phyloP scores from a whole-genome alignment of 2,888 invertebrate genomes.

The Platynereis dumerilii region DNA sequence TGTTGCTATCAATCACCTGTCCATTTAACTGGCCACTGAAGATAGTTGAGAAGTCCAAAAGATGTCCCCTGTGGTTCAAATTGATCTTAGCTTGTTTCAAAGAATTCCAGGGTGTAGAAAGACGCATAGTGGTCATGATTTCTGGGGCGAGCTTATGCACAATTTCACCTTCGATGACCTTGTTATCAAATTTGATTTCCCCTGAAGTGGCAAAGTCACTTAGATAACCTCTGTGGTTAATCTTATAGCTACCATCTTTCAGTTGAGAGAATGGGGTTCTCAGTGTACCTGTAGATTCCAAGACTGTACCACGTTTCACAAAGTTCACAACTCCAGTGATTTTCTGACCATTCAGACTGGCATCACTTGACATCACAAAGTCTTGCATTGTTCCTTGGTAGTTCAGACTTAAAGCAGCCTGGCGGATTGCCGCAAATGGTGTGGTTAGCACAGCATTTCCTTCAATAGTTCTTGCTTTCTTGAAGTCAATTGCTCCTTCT shows the following conservation, averaged over 20 bases:
- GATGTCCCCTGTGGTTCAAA: slow-evolving; percentile 4
- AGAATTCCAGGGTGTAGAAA: too few relatives aligned
- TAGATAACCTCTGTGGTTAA: neutral
- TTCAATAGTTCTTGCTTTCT: neutral
- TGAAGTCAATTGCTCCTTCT: neutral
- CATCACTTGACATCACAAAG: slow-evolving; percentile 17
- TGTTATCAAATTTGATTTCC: neutral
- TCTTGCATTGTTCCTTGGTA: slow-evolving; percentile 26
- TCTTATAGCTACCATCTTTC: neutral
- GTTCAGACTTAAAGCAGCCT: neutral
- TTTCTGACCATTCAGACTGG: neutral
- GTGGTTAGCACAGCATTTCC: slow-evolving; percentile 6
- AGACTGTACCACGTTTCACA: neutral
- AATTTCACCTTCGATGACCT: slow-evolving; percentile 3
- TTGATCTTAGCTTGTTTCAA: neutral
- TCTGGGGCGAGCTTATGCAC: too few relatives aligned
- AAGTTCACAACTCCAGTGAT: neutral
- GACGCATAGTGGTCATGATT: too few relatives aligned
- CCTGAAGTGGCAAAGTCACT: neutral
- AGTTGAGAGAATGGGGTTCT: slow-evolving; percentile 5
- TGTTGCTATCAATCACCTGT: neutral
- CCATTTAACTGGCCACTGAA: neutral
- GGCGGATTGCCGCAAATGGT: slow-evolving; percentile 3
- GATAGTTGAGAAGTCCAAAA: neutral
- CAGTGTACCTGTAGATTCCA: neutral